These are phyloP conservation scores for Orchesella cincta DNA, from an alignment of 1,140 invertebrate species.

Conservation along the genomic window DNA sequence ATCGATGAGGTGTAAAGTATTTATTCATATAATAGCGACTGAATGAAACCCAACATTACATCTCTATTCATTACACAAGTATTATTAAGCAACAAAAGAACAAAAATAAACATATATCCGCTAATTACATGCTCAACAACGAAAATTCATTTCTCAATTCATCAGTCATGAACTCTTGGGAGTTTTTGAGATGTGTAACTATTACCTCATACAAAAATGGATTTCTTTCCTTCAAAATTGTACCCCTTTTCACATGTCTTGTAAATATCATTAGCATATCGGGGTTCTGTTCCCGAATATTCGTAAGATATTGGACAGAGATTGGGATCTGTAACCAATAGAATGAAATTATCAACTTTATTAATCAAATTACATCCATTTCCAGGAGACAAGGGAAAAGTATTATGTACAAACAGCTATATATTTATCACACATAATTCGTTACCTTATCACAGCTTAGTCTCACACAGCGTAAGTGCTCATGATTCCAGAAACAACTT, in stretches of 20 bases:
- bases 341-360: background rate
- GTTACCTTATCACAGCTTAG: background rate
- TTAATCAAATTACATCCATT: background rate
- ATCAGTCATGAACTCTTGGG: background rate
- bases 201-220: constrained; percentile 33
- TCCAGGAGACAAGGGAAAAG: too few species aligned
- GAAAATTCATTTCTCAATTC: background rate
- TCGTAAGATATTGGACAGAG: constrained; percentile 14
- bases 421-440: too few species aligned
- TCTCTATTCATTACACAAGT: too few species aligned
- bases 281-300: constrained; percentile 4
- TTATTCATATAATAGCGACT: too few species aligned
- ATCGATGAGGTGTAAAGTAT: too few species aligned
- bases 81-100: too few species aligned
- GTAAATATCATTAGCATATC: constrained; percentile 13
- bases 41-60: too few species aligned
- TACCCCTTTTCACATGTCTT: constrained; percentile 4
- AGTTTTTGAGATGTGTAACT: constrained; percentile 24
- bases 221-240: constrained; percentile 3
- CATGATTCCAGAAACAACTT: constrained; percentile 27
- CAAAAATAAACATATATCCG: too few species aligned
- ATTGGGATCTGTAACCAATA: background rate
- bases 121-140: background rate
- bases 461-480: constrained; percentile 16
- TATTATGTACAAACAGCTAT: too few species aligned